Conservation (phyloP, 2,888 invertebrate genomes). For the Archips xylosteana region DNA sequence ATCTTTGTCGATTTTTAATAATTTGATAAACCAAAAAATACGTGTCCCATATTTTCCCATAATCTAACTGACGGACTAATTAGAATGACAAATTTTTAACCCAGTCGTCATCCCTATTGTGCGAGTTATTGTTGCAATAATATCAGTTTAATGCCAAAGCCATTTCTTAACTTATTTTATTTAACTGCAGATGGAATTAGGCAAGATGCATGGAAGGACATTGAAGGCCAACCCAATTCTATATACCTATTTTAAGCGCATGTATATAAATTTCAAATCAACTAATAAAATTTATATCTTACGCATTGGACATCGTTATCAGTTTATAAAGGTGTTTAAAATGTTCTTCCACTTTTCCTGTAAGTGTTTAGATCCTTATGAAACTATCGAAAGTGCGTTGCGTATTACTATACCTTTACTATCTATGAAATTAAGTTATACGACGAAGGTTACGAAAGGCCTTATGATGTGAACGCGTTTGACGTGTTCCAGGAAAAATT, state of each 20-base stretch:
- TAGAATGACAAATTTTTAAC: too few species aligned
- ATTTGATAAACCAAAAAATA: too few species aligned
- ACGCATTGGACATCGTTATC: neutral
- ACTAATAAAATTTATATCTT: neutral
- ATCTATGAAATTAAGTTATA: neutral
- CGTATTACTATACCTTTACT: neutral
- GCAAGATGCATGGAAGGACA: too few species aligned
- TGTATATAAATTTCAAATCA: neutral
- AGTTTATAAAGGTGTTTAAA: neutral
- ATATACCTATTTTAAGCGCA: neutral
- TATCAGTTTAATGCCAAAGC: conserved; percentile 48
- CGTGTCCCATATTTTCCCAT: too few species aligned
- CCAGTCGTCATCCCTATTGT: too few species aligned
- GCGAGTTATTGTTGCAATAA: conserved; percentile 18
- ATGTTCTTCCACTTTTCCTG: neutral
- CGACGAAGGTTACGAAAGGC: neutral
- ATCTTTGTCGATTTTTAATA: too few species aligned
- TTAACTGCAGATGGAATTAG: too few species aligned
- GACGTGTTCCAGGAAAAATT: neutral
- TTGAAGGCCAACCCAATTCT: neutral
- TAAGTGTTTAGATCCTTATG: neutral
- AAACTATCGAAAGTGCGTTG: neutral
- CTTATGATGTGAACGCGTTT: neutral
- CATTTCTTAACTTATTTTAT: conserved; percentile 39
- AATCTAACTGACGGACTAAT: too few species aligned